Conservation (phyloP, 2,888 invertebrate genomes). For the Autographa pulchrina region DNA sequence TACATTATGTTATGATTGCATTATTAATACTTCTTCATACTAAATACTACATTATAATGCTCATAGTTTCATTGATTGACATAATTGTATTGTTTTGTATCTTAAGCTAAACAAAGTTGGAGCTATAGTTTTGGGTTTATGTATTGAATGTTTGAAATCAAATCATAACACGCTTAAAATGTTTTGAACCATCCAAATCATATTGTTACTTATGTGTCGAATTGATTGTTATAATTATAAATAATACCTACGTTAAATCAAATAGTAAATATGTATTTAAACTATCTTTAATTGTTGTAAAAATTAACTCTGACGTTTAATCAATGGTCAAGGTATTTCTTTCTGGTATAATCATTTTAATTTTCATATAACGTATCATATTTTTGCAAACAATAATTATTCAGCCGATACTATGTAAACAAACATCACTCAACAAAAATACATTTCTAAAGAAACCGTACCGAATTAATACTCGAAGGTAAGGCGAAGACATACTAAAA, state of each 20-base stretch:
- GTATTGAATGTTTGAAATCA: not conserved
- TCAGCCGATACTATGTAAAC: conserved; percentile 17
- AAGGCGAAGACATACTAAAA: conserved; percentile 33
- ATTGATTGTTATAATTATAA: too few species aligned
- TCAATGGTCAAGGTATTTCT: too few species aligned
- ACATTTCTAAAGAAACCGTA: conserved; percentile 25
- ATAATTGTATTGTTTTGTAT: not conserved
- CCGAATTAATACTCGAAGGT: conserved; percentile 32
- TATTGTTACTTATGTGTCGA: too few species aligned
- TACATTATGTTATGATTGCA: too few species aligned
- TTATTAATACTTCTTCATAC: too few species aligned
- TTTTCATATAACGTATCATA: too few species aligned
- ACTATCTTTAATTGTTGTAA: too few species aligned
- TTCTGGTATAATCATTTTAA: too few species aligned
- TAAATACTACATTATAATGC: not conserved
- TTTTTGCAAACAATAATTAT: not conserved
- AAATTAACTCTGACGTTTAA: too few species aligned
- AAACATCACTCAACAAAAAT: conserved; percentile 35
- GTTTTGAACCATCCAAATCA: not conserved
- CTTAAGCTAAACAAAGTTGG: not conserved
- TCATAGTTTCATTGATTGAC: not conserved
- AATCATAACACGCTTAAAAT: not conserved
- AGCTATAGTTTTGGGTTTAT: not conserved
- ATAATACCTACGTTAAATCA: too few species aligned
- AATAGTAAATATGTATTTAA: too few species aligned